phyloP scores from a whole-genome alignment of 2,113 vertebrate species.

The Herpetotheres cachinnans region DNA sequence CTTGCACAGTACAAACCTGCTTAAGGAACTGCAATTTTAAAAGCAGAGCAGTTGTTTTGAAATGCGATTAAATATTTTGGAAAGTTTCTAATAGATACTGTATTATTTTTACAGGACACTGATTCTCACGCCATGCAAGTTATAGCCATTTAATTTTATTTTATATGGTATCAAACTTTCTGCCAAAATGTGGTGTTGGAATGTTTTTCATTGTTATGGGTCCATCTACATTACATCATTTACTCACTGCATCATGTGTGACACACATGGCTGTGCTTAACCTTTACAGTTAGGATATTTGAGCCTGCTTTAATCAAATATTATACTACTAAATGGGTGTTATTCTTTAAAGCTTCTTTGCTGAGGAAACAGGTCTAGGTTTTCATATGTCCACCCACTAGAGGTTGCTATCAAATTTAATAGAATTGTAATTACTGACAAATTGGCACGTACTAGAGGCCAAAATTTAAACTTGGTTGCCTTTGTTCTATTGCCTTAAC shows the following conservation, averaged over 20 bases:
- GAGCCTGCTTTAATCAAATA: slow-evolving; percentile 59
- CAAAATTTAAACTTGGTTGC: slow-evolving; percentile 58
- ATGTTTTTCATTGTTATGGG: slow-evolving; percentile 44
- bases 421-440: not conserved
- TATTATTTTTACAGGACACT: slow-evolving; percentile 37
- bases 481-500: slow-evolving; percentile 62
- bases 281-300: slow-evolving; percentile 45
- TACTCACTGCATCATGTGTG: slow-evolving; percentile 59
- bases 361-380: not conserved
- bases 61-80: slow-evolving; percentile 32
- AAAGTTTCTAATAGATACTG: slow-evolving; percentile 16
- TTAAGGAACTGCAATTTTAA: not conserved
- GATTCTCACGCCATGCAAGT: slow-evolving; percentile 41
- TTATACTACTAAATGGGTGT: slow-evolving; percentile 43
- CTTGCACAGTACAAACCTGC: not conserved
- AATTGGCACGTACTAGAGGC: slow-evolving; percentile 19
- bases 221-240: slow-evolving; percentile 65
- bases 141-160: slow-evolving; percentile 54
- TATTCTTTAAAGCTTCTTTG: slow-evolving; percentile 33
- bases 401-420: slow-evolving; percentile 35
- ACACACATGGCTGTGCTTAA: slow-evolving; percentile 62
- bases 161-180: slow-evolving; percentile 44
- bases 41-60: slow-evolving; percentile 21
- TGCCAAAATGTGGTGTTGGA: slow-evolving; percentile 52
- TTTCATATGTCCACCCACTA: not conserved